phyloP scores from a whole-genome alignment of 1,140 invertebrate species.

The Bombus terrestris region DNA sequence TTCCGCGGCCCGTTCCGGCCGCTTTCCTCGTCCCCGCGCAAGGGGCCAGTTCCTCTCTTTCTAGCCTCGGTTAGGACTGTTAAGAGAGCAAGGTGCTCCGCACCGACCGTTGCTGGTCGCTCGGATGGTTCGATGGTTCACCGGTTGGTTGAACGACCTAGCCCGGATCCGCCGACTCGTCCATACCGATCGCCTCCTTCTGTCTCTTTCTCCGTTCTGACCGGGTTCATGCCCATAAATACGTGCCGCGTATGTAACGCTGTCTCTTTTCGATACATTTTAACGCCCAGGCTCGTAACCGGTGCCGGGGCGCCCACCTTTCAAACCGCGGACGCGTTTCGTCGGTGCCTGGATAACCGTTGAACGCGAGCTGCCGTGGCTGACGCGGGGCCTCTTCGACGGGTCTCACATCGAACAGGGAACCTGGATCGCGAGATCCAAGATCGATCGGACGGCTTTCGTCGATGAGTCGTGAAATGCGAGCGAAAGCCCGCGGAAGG shows the following conservation, averaged over 20 bases:
- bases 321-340: constrained; percentile 48
- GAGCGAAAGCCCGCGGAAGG: neutral
- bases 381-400: neutral
- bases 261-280: constrained; percentile 68
- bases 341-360: constrained; percentile 49
- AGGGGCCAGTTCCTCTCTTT: neutral
- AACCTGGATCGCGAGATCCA: constrained; percentile 9
- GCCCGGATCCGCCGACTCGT: constrained; percentile 69
- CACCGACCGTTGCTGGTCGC: constrained; percentile 52
- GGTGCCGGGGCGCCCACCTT: constrained; percentile 51
- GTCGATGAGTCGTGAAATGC: constrained; percentile 17
- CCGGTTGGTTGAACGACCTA: constrained; percentile 72
- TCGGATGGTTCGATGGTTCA: constrained; percentile 67
- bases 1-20: neutral
- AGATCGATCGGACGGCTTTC: neutral
- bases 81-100: constrained; percentile 69
- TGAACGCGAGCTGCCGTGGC: neutral
- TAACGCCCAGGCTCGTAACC: constrained; percentile 55
- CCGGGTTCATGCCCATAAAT: constrained; percentile 65
- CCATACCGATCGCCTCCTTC: constrained; percentile 70
- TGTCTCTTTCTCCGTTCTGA: constrained; percentile 56
- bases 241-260: constrained; percentile 49
- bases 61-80: constrained; percentile 57
- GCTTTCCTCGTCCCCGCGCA: neutral
- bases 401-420: constrained; percentile 18